phyloP scores from a whole-genome alignment of 2,888 invertebrate genomes.

The Alloscopus bannaensis region DNA sequence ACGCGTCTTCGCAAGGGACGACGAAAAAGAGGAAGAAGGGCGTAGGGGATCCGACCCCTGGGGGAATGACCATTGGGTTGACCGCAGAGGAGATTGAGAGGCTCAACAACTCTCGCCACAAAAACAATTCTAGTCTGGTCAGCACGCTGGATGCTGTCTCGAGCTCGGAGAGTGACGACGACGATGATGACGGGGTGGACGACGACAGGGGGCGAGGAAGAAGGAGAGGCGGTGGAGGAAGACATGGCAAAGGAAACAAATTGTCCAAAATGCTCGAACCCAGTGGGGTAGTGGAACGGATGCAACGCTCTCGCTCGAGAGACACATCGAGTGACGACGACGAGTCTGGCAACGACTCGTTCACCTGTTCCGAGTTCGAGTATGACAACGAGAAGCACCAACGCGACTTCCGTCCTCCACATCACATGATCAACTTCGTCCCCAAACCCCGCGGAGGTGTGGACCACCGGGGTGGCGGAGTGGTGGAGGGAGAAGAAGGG shows the following conservation, averaged over 20 bases:
- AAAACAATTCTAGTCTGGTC: conserved; percentile 89
- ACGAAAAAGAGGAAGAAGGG: conserved; percentile 74
- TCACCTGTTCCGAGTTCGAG: conserved; percentile 98
- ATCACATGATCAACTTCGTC: conserved; percentile 80
- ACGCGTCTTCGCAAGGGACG: conserved; percentile 74
- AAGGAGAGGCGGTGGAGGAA: too few relatives aligned
- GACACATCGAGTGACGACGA: conserved; percentile 77
- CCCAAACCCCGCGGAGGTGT: too few relatives aligned
- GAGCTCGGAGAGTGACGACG: conserved; percentile 79
- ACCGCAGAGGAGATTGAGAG: conserved; percentile 96
- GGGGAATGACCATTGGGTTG: conserved; percentile 85
- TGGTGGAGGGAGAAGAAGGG: conserved; percentile 78
- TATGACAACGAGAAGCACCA: conserved; percentile 85
- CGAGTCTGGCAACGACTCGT: conserved; percentile 95
- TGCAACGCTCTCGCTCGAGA: conserved; percentile 54
- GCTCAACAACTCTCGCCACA: conserved; percentile 86
- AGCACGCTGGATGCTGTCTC: conserved; percentile 96
- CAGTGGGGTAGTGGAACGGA: conserved; percentile 63
- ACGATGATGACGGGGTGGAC: too few relatives aligned
- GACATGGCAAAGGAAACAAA: conserved; percentile 69
- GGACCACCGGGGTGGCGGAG: too few relatives aligned
- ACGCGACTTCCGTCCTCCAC: conserved; percentile 76
- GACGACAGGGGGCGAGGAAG: too few relatives aligned
- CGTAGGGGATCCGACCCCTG: conserved; percentile 79
- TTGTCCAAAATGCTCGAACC: conserved; percentile 76